These are phyloP conservation scores for Physeter macrocephalus DNA, from an alignment of 2,113 vertebrate genomes.

Conservation along the genomic window DNA sequence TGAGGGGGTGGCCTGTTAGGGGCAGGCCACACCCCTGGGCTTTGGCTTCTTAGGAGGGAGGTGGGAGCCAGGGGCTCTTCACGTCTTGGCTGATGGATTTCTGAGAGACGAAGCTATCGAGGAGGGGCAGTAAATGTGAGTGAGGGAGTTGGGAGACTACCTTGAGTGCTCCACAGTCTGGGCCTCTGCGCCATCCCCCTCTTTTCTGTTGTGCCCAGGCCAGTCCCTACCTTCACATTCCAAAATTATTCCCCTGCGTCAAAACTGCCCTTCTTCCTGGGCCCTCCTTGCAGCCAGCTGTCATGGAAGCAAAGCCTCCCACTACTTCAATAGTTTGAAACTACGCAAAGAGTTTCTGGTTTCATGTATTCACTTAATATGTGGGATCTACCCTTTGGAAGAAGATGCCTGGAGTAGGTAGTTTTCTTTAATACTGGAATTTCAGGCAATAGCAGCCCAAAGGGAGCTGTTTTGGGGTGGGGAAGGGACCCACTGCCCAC, in stretches of 20 bases:
- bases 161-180: not conserved
- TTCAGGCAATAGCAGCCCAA: not conserved
- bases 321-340: not conserved
- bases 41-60: not conserved
- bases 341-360: not conserved
- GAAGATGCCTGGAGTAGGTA: not conserved
- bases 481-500: not conserved
- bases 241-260: not conserved
- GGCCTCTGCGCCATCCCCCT: not conserved
- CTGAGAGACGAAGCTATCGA: not conserved
- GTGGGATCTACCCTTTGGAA: not conserved
- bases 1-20: conserved; percentile 56
- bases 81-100: not conserved
- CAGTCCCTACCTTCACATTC: not conserved
- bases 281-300: not conserved
- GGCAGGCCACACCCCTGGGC: not conserved
- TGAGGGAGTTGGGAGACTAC: not conserved
- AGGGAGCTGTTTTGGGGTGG: not conserved
- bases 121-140: not conserved
- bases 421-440: not conserved
- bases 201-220: not conserved
- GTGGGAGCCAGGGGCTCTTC: not conserved
- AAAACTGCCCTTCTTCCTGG: not conserved
- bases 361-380: not conserved
- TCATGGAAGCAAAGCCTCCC: not conserved